Conservation (phyloP, 2,888 invertebrate genomes). For the Argynnis bischoffii region DNA sequence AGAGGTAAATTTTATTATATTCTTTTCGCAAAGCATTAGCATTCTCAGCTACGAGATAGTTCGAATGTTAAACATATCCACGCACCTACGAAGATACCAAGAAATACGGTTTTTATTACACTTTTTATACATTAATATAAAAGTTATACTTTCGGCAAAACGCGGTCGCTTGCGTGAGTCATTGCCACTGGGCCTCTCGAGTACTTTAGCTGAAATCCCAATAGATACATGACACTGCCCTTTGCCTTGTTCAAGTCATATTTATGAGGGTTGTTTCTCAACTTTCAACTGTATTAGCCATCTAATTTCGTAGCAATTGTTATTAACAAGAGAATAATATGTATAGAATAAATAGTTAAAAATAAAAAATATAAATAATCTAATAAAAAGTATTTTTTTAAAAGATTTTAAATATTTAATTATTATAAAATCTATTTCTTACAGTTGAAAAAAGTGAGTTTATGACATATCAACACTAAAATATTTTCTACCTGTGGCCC, state of each 20-base stretch:
- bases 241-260: conserved; percentile 55
- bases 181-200: conserved; percentile 53
- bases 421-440: too few species aligned
- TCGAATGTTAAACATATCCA: too few species aligned
- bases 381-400: not conserved
- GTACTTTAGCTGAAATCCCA: conserved; percentile 54
- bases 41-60: not conserved
- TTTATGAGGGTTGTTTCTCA: conserved; percentile 60
- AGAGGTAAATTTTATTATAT: too few species aligned
- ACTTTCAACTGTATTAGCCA: conserved; percentile 44
- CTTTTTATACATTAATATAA: conserved; percentile 51
- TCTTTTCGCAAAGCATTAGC: not conserved
- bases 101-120: not conserved
- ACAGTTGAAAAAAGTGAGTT: too few species aligned
- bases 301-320: conserved; percentile 18
- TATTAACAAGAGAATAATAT: conserved; percentile 13
- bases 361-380: not conserved
- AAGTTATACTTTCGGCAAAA: conserved; percentile 69
- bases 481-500: too few species aligned
- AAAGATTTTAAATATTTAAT: not conserved
- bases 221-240: conserved; percentile 53
- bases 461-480: too few species aligned
- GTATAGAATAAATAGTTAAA: not conserved
- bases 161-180: conserved; percentile 55
- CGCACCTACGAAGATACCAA: not conserved